Base-by-base conservation (phyloP, 2,888 invertebrate species). In the Phaonia tiefii region DNA sequence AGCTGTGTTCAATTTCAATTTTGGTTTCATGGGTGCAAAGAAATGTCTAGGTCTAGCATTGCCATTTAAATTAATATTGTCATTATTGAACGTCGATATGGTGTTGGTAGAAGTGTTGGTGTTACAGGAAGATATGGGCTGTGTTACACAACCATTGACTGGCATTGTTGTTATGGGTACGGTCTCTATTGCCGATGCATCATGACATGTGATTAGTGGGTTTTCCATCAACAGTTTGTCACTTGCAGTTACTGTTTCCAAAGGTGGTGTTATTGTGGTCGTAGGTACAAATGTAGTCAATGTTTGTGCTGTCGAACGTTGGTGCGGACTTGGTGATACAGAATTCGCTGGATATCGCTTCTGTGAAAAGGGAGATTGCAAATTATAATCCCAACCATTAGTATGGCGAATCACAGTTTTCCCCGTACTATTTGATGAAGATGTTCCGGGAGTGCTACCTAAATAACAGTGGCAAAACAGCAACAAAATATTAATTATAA, bases 21-120 rank as follows among this genome's bases (percentile, higher is more conserved):
- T 88, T 54, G 90, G 89, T 84, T 90, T 90, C 7, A 91, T 86
- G 15, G 92, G 92, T 22, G 92, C 90, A 84, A 92, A 92, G 82
- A 92, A 92, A 83, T 92, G 91, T 83, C 89, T 91, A 0, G 90
- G 91, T 49, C 75, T 75, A 39, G 71, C 79, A 17, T 37, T 72
- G 22, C 56, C 75, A 39, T 54, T 25, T 78, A 87, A 88, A 39
- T 54, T 25, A 79, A 86, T 88, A 70, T 86, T 86, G 81, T 56
- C 44, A 1, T 37, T 46, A 54, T 65, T 69, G 63, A 56, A 67
- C 17, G 44, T 44, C n/a, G 42, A 60, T 25, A 65, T 69, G 1
- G 4, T 69, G 39, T 17, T 74, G 79, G 46, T 65, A 75, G 67
- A 65, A 17, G 22, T 39, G 15, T 75, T 17, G 67, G 49, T 17